Conservation (phyloP, 92 coral and sea anemone genomes). For the Isaurus tuberculatus region DNA sequence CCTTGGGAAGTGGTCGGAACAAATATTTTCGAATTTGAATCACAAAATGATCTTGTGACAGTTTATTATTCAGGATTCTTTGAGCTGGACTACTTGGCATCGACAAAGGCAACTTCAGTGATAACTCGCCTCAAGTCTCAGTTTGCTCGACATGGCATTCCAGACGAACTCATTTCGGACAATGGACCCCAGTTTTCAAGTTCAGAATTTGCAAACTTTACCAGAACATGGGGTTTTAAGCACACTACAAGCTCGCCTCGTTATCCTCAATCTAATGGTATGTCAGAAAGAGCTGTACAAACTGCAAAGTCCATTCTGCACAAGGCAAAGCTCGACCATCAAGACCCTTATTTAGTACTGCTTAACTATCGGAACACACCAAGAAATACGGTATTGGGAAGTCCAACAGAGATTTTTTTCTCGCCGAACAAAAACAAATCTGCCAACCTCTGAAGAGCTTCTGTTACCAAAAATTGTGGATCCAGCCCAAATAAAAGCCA, state of each 20-base stretch:
- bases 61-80: slow-evolving; percentile 7
- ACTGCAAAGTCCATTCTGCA: slow-evolving; percentile 37
- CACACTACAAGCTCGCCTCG: slow-evolving; percentile 8
- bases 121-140: slow-evolving; percentile 9
- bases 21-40: slow-evolving; percentile 10
- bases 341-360: slow-evolving; percentile 45
- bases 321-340: slow-evolving; percentile 38
- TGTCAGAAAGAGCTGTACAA: slow-evolving; percentile 44
- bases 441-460: slow-evolving; percentile 43
- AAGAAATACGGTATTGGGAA: slow-evolving; percentile 11
- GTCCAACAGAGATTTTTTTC: no score
- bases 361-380: slow-evolving; percentile 53
- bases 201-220: slow-evolving; percentile 4
- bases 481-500: not conserved
- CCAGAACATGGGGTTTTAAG: slow-evolving; percentile 21
- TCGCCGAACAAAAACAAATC: slow-evolving; percentile 41
- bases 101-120: not conserved
- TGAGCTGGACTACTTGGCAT: slow-evolving; percentile 1
- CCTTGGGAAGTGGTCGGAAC: slow-evolving; percentile 35
- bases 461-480: slow-evolving; percentile 35
- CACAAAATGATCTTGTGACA: not conserved
- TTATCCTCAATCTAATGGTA: slow-evolving; percentile 32
- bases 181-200: not conserved
- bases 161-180: slow-evolving; percentile 10
- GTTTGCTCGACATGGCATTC: slow-evolving; percentile 12